Evolutionary conservation across 1,140 invertebrate species (phyloP), one percentile per base, ranked within the genome.

Genomic region (Gonioctena quinquepunctata): DNA sequence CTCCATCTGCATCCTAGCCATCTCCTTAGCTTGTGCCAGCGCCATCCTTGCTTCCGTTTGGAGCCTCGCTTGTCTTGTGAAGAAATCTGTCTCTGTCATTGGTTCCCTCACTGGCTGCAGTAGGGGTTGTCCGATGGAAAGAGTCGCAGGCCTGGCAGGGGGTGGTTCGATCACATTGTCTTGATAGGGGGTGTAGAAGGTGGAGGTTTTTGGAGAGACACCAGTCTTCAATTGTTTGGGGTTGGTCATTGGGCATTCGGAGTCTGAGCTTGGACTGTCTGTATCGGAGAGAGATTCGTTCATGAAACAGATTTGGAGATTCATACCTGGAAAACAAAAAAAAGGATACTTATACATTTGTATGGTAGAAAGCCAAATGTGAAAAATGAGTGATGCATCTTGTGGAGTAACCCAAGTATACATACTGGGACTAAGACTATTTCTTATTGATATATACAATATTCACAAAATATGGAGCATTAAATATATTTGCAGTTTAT

Each of bases 261-360:
- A 85, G 72, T 93, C 91, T 27, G 90, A 92, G 57, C 85, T 87
- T 42, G 90, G 90, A 59, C 91, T 92, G 81, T 93, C 92, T 71
- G 87, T 91, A 78, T 95, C 94, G 56, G 93, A 94, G 16, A 91
- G 91, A 52, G 93, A 93, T 80, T 97, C 95, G 83, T 97, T 97
- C 93, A 97, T 94, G 83, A 96, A 96, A 86, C 94, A 95, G 76
- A 96, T 96, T 87, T 97, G 95, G 16, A 96, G 89, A 85, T 96
- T 96, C 90, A 93, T 95, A 64, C 93, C 92, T 94, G 83, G 48
- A 85, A 83, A 82, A 81, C 68, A 84, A 52, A 18, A 65, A 57
- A 52, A 27, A 49, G 60, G 19, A n/a, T n/a, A n/a, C n/a, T n/a
- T n/a, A n/a, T n/a, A n/a, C n/a, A n/a, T n/a, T n/a, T n/a, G n/a